Percentiles rank a stretch among this genome's conserved stretches.
Conservation (phyloP, 2,797 vertebrate genomes). For the Rhinoraja longicauda region DNA sequence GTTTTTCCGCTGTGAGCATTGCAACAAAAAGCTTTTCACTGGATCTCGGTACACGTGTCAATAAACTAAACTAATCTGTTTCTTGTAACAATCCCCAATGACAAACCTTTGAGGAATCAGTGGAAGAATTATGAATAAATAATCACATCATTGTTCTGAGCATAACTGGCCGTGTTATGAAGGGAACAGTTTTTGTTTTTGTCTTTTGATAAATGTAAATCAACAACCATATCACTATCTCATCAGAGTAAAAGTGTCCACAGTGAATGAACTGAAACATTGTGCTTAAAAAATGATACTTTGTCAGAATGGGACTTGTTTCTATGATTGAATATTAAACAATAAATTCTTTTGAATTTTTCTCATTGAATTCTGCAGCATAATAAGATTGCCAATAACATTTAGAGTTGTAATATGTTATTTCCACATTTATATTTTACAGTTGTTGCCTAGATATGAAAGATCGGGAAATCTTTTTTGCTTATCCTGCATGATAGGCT, state of each 20-base stretch:
- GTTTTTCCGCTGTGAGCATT: too few relatives aligned
- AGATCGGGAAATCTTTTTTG: background rate
- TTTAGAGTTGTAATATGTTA: background rate
- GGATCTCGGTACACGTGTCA: too few relatives aligned
- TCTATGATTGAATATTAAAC: background rate
- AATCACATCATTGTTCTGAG: background rate
- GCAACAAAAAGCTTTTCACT: too few relatives aligned
- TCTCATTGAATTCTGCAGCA: background rate
- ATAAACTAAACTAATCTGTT: too few relatives aligned
- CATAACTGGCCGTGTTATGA: background rate
- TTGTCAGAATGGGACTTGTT: background rate
- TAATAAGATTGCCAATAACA: background rate
- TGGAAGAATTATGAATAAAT: slow-evolving; percentile 32
- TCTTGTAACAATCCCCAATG: background rate
- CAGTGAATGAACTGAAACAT: background rate
- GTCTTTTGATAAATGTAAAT: too few relatives aligned
- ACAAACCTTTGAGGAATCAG: background rate
- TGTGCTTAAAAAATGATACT: background rate
- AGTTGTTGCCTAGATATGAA: background rate
- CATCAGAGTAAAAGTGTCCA: too few relatives aligned
- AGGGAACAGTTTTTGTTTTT: slow-evolving; percentile 12
- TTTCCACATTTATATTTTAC: background rate
- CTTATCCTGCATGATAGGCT: background rate
- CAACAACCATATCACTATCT: background rate
- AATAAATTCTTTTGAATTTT: background rate